A percentile compares a stretch with the other conserved stretches of the same genome.
Evolutionary conservation across 2,888 invertebrate species (phyloP).

Genomic region (Seira sanloemensis): DNA sequence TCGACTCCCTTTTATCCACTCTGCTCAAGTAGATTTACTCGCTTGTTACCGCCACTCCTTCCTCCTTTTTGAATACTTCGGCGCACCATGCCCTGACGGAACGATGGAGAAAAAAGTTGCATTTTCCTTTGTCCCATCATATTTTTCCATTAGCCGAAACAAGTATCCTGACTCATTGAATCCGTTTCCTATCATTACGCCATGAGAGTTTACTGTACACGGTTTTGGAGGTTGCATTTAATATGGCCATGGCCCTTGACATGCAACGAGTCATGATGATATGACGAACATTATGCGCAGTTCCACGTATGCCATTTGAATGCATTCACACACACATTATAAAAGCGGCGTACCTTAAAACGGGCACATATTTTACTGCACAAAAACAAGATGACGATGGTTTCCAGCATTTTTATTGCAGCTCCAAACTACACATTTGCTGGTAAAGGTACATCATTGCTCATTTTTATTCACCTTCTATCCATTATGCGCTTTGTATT

Average conservation of each 20-base stretch:
- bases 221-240: slow-evolving; percentile 18
- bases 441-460: not conserved
- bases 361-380: not conserved
- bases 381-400: not conserved
- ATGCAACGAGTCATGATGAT: slow-evolving; percentile 26
- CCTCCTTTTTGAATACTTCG: not conserved
- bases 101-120: slow-evolving; percentile 46
- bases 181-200: not conserved
- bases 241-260: slow-evolving; percentile 58
- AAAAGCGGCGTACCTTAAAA: slow-evolving; percentile 5
- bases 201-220: not conserved
- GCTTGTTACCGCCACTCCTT: not conserved
- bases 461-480: not conserved
- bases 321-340: slow-evolving; percentile 1
- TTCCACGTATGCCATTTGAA: not conserved
- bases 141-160: slow-evolving; percentile 12
- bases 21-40: not conserved
- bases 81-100: not conserved
- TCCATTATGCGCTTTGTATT: not conserved
- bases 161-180: slow-evolving; percentile 40
- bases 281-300: not conserved
- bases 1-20: slow-evolving; percentile 6
- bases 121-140: slow-evolving; percentile 35
- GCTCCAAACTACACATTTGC: too few species aligned
- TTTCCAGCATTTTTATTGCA: not conserved